phyloP scores from a whole-genome alignment of 2,888 invertebrate genomes.

The Pachycephus smyrnensis region DNA sequence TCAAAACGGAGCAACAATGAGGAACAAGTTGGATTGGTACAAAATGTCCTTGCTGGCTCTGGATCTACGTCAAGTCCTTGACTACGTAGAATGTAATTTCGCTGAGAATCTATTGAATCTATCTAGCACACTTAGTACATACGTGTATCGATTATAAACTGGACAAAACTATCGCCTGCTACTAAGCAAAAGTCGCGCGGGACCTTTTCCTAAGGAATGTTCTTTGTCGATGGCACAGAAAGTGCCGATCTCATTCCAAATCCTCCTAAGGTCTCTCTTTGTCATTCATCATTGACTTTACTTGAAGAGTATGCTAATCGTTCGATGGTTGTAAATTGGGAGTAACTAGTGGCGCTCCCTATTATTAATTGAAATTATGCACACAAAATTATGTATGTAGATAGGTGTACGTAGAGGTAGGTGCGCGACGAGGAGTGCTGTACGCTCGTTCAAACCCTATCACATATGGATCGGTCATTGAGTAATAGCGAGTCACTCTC shows the following conservation, averaged over 20 bases:
- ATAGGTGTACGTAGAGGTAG: background rate
- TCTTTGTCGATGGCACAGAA: background rate
- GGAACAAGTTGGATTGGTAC: background rate
- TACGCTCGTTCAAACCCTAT: background rate
- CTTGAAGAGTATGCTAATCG: background rate
- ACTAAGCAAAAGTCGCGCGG: background rate
- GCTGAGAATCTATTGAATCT: background rate
- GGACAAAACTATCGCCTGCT: constrained; percentile 1
- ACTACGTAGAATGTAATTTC: background rate
- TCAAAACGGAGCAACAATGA: background rate
- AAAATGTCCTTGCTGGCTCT: constrained; percentile 3
- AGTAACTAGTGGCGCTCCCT: background rate
- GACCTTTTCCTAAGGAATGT: constrained; percentile 4
- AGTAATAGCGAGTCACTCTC: constrained; percentile 43
- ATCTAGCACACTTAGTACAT: background rate
- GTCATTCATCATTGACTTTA: background rate
- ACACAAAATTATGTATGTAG: background rate
- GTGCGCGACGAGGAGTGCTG: background rate
- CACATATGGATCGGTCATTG: constrained; percentile 37
- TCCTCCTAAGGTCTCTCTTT: background rate
- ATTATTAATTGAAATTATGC: background rate
- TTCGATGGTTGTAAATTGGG: background rate
- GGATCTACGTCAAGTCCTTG: constrained; percentile 3
- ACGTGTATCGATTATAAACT: background rate
- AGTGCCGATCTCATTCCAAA: constrained; percentile 2